These are phyloP conservation scores for Semibalanus balanoides DNA, from an alignment of 1,140 invertebrate genomes.

Conservation along the genomic window DNA sequence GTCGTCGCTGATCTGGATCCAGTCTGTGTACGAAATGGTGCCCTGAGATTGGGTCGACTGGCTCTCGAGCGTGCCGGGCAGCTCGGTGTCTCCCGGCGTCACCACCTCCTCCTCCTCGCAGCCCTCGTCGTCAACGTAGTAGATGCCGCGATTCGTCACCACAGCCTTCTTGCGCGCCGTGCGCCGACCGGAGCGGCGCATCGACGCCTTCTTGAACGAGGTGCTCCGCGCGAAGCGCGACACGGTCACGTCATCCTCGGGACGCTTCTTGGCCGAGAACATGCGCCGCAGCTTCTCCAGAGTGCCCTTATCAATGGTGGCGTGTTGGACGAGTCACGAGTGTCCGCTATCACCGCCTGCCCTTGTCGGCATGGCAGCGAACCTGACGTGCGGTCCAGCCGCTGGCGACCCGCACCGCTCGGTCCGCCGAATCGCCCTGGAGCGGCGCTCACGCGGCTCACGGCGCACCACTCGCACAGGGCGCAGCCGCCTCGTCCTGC, in stretches of 20 bases:
- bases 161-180: background rate
- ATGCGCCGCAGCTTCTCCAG: background rate
- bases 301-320: background rate
- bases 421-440: background rate
- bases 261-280: background rate
- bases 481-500: no score
- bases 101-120: background rate
- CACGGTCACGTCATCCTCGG: background rate
- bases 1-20: constrained; percentile 3
- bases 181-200: background rate
- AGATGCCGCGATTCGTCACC: constrained; percentile 3
- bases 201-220: constrained; percentile 3
- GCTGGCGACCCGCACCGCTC: no score
- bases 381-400: background rate
- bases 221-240: constrained; percentile 1
- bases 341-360: no score
- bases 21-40: background rate
- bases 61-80: background rate
- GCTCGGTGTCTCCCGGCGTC: background rate
- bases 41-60: background rate
- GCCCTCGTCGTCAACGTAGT: background rate
- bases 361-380: no score
- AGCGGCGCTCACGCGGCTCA: background rate
- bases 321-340: no score
- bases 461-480: background rate